A percentile compares a stretch with the other conserved stretches of the same genome.
Evolutionary conservation across 2,797 vertebrate genomes (phyloP).

Genomic region (Onychomys arenicola): DNA sequence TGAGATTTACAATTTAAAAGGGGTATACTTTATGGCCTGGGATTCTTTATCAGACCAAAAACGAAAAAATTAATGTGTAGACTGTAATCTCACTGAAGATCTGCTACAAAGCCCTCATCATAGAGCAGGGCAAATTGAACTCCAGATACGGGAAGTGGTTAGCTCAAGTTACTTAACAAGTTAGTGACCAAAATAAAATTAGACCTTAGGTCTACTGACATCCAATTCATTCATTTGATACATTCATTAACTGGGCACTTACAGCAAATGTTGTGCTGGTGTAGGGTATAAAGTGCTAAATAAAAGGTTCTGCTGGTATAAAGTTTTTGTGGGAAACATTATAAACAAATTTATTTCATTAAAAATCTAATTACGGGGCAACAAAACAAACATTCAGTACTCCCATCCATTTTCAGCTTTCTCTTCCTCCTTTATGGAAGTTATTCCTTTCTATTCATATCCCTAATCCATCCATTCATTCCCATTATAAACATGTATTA

Average conservation of each 20-base stretch:
- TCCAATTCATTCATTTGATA: slow-evolving; percentile 24
- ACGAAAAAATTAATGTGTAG: background rate
- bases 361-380: background rate
- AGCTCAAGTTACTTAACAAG: background rate
- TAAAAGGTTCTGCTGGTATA: background rate
- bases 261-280: background rate
- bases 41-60: slow-evolving; percentile 10
- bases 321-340: background rate
- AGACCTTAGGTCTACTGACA: background rate
- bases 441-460: slow-evolving; percentile 29
- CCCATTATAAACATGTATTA: background rate
- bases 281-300: background rate
- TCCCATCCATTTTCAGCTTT: slow-evolving; percentile 4
- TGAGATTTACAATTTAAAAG: background rate
- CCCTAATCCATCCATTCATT: background rate
- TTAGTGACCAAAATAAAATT: slow-evolving; percentile 36
- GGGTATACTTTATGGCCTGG: background rate
- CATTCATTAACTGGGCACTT: background rate
- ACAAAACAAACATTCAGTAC: background rate
- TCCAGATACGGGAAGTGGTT: background rate
- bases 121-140: slow-evolving; percentile 2
- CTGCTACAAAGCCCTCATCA: background rate
- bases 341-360: background rate
- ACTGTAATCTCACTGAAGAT: slow-evolving; percentile 1
- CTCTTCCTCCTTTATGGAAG: background rate